phyloP scores from a whole-genome alignment of 2,113 vertebrate genomes.

The Excalfactoria chinensis region DNA sequence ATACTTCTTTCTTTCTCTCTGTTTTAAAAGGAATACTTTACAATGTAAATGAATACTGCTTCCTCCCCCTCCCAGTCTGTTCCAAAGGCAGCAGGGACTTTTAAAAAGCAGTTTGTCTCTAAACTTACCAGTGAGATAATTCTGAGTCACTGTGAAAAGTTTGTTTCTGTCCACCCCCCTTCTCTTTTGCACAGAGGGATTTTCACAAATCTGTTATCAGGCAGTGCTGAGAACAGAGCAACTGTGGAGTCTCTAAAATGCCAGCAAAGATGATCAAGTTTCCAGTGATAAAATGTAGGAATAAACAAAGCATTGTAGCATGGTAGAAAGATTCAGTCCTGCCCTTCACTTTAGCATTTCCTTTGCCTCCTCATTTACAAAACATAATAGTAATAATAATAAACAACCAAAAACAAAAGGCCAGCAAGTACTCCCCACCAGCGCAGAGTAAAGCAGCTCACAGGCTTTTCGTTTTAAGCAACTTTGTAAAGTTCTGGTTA shows the following conservation, averaged over 20 bases:
- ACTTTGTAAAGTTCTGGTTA: background rate
- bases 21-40: constrained; percentile 39
- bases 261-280: background rate
- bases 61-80: background rate
- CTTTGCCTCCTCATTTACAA: background rate
- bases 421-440: background rate
- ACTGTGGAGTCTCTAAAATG: background rate
- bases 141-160: background rate
- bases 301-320: background rate
- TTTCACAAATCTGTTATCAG: constrained; percentile 41
- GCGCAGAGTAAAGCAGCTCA: background rate
- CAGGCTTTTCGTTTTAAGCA: background rate
- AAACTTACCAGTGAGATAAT: constrained; percentile 41
- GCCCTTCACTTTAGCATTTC: background rate
- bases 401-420: background rate
- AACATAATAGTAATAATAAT: background rate
- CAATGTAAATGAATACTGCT: constrained; percentile 13
- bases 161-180: background rate
- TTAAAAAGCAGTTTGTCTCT: constrained; percentile 47
- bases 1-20: constrained; percentile 27
- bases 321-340: background rate
- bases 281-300: background rate
- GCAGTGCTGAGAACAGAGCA: constrained; percentile 7
- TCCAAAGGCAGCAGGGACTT: constrained; percentile 18
- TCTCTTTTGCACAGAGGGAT: background rate